Evolutionary conservation across 2,797 vertebrate genomes (phyloP), one percentile per base, ranked within the genome.

Genomic region (Pampus argenteus): DNA sequence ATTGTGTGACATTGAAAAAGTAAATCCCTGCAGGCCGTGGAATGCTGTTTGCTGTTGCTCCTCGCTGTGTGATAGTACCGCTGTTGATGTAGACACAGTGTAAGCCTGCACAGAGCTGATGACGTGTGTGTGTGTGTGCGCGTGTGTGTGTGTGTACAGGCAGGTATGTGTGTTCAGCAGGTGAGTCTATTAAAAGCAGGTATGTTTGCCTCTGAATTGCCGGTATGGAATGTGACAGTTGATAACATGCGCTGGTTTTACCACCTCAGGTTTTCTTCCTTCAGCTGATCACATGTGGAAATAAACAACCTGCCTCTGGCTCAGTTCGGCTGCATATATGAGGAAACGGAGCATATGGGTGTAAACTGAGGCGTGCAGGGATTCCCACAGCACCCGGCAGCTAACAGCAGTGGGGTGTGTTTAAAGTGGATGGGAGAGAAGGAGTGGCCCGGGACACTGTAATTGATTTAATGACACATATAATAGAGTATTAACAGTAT

Each of bases 21-120:
- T 62, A 26, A 61, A 83, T 54, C 65, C 61, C 87, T 82, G 70
- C 67, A 85, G 84, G 86, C 58, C 48, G 26, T 52, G 86, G 88
- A 92, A 92, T 91, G 88, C 73, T 83, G 78, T 76, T 79, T 81
- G 48, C 42, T 74, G 68, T 69, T 71, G 9, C 55, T 70, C 17
- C 57, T 60, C 14, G 70, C 50, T 67, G 49, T 65, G 36, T 69
- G 70, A 67, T 75, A 48, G 49, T 40, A 8, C 26, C 49, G 44
- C 57, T 77, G 73, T 59, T 59, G 47, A 66, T 68, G 18, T 56
- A 38, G 71, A 73, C 66, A 26, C 2, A n/a, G 14, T 9, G 26
- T 29, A 6, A 48, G 45, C n/a, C 29, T 55, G 57, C 8, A 50
- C 1, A 1, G 6, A 50, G 51, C 10, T 1, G 0, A 2, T 60